Percentiles rank a stretch among this genome's conserved stretches.
Conservation (phyloP, 2,113 vertebrate genomes). For the Psittacus erithacus region DNA sequence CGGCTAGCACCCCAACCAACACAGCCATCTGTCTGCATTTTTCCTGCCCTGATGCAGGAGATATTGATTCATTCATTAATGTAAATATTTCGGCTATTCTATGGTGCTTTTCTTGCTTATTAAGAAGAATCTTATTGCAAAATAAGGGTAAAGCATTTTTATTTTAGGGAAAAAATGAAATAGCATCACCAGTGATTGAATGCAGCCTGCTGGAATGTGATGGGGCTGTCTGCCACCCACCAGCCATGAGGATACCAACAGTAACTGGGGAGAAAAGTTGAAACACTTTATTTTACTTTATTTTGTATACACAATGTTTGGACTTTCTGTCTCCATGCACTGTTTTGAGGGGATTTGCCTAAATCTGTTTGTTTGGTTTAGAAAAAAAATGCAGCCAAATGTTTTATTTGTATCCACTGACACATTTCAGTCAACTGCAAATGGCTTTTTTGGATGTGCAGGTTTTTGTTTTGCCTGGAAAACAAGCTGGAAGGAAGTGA, state of each 20-base stretch:
- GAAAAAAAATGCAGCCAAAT: background rate
- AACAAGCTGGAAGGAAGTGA: background rate
- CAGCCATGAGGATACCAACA: background rate
- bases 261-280: background rate
- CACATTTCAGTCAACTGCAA: constrained; percentile 3
- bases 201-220: background rate
- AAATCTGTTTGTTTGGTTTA: background rate
- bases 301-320: background rate
- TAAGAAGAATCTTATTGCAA: background rate
- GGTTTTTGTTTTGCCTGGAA: background rate
- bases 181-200: background rate
- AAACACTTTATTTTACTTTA: background rate
- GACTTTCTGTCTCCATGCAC: background rate
- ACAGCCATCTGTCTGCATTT: background rate
- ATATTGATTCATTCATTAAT: constrained; percentile 13
- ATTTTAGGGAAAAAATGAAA: background rate
- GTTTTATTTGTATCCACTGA: background rate
- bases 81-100: constrained; percentile 13
- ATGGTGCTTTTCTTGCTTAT: constrained; percentile 21
- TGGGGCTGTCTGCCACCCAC: background rate
- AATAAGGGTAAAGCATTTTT: background rate
- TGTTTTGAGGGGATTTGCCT: background rate
- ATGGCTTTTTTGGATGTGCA: background rate
- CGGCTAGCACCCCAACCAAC: background rate
- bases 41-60: background rate